A percentile compares a stretch with the other conserved stretches of the same genome.
Conservation (phyloP, 2,113 vertebrate species). For the Hipposideros armiger region DNA sequence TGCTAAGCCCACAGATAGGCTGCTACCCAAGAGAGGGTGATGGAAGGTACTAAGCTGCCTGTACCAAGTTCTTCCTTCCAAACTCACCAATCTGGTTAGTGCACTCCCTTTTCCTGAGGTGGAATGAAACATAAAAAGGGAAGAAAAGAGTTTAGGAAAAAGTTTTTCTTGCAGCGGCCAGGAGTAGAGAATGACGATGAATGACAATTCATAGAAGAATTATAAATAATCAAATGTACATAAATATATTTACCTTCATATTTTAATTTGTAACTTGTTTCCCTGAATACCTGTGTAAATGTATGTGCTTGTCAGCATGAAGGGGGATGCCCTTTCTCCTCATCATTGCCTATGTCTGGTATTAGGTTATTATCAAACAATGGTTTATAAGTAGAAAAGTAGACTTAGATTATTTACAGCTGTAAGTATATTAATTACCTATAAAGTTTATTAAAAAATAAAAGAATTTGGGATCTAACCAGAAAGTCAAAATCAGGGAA, state of each 20-base stretch:
- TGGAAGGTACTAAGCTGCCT: accelerated
- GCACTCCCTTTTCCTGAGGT: not conserved
- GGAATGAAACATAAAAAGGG: not conserved
- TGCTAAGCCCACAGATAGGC: not conserved
- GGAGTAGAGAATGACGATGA: not conserved
- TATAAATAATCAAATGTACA: not conserved
- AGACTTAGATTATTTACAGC: not conserved
- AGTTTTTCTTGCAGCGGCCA: not conserved
- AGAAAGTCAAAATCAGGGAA: not conserved
- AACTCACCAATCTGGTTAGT: not conserved
- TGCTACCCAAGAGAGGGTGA: not conserved
- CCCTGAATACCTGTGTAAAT: not conserved
- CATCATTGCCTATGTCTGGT: not conserved
- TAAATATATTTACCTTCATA: not conserved
- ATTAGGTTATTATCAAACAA: not conserved
- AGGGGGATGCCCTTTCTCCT: not conserved
- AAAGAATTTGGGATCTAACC: not conserved
- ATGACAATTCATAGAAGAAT: not conserved
- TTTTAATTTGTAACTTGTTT: not conserved
- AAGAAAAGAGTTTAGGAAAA: not conserved
- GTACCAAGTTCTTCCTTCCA: not conserved
- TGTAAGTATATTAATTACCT: not conserved
- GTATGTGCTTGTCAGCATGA: not conserved
- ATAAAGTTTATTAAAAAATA: not conserved
- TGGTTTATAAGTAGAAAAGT: not conserved